Percentiles rank a stretch among this genome's conserved stretches.
Conservation (phyloP, 30 jellyfish, hydroid and myxozoan species). For the Morbakka virulenta region DNA sequence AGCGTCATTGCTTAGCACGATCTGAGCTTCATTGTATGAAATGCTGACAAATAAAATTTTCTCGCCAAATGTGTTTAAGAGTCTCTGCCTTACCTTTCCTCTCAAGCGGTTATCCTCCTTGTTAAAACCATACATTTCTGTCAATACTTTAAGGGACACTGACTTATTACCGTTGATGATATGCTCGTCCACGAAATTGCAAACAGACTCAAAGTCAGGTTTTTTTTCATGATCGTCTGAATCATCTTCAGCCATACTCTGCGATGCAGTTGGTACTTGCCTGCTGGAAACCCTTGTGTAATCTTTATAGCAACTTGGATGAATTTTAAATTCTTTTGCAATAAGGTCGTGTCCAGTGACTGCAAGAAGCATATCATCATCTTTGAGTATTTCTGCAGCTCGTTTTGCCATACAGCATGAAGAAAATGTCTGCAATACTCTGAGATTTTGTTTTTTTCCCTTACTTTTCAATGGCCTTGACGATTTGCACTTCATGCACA, state of each 20-base stretch:
- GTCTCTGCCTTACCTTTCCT: background rate
- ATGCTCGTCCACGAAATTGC: slow-evolving; percentile 2
- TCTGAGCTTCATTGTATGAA: slow-evolving; percentile 15
- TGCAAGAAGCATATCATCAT: slow-evolving; percentile 10
- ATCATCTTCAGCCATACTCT: too few species aligned
- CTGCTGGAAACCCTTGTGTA: background rate
- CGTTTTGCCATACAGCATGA: slow-evolving; percentile 5
- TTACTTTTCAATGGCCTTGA: slow-evolving; percentile 21
- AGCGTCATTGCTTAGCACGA: background rate
- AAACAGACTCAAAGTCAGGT: background rate
- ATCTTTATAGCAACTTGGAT: slow-evolving; percentile 9
- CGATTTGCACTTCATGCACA: slow-evolving; percentile 31
- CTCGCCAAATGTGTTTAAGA: slow-evolving; percentile 1
- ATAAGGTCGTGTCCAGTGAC: slow-evolving; percentile 26
- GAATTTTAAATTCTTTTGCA: slow-evolving; percentile 19
- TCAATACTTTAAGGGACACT: slow-evolving; percentile 2
- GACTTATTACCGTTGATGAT: slow-evolving; percentile 5
- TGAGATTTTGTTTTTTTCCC: slow-evolving; percentile 15
- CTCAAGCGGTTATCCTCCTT: slow-evolving; percentile 2
- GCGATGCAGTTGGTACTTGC: slow-evolving; percentile 11
- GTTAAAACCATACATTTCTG: background rate
- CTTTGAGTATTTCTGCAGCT: slow-evolving; percentile 24
- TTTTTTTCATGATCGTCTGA: too few species aligned
- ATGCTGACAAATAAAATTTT: background rate
- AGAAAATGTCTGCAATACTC: slow-evolving; percentile 21